phyloP scores from a whole-genome alignment of 1,140 invertebrate genomes.

The Papilio helenus region DNA sequence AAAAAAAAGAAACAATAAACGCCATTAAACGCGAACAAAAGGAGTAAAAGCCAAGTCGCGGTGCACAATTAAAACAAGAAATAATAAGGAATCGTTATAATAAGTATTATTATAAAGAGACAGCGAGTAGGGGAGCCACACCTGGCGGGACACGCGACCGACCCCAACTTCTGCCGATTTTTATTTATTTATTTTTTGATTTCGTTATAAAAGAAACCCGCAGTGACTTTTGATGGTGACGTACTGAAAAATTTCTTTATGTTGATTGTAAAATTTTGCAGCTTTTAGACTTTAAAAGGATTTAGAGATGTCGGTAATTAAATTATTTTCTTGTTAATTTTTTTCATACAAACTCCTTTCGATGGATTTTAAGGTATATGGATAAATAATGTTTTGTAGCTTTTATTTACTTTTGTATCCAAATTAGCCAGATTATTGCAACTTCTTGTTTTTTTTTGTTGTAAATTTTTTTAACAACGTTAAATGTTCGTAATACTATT shows the following conservation, averaged over 20 bases:
- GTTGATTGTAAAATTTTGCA: constrained; percentile 35
- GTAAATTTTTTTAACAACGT: no score
- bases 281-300: constrained; percentile 24
- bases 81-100: constrained; percentile 82
- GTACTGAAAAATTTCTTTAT: constrained; percentile 36
- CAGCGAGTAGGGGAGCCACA: constrained; percentile 66
- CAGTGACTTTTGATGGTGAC: constrained; percentile 33
- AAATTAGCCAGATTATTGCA: neutral
- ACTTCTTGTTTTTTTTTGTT: neutral
- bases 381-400: neutral
- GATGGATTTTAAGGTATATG: neutral
- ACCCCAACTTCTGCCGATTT: constrained; percentile 60
- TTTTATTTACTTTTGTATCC: neutral
- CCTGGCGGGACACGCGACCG: constrained; percentile 71
- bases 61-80: constrained; percentile 82
- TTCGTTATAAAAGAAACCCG: constrained; percentile 26
- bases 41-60: constrained; percentile 79
- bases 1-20: constrained; percentile 78
- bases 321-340: neutral
- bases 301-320: constrained; percentile 33
- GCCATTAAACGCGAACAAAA: constrained; percentile 81
- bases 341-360: neutral
- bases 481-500: no score
- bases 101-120: constrained; percentile 78
- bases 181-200: constrained; percentile 48